Percentiles rank a stretch among this genome's conserved stretches.
These are phyloP conservation scores for Petrocephalus microphthalmus DNA, from an alignment of 2,113 vertebrate genomes.

Conservation along the genomic window DNA sequence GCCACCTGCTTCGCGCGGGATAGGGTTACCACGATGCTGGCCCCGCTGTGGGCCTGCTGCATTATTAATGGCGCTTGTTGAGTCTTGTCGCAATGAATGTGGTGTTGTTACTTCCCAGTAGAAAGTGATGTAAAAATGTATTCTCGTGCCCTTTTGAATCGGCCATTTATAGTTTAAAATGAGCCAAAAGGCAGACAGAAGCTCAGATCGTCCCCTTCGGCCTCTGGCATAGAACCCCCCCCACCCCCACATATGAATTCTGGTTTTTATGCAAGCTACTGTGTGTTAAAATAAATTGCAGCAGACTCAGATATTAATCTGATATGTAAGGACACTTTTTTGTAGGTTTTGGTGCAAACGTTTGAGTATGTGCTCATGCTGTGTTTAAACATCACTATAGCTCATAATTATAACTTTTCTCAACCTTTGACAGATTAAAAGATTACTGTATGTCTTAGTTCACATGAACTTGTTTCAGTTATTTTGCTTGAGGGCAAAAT, in stretches of 20 bases:
- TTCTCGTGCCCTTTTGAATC: not conserved
- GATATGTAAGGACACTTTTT: not conserved
- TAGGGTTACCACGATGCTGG: not conserved
- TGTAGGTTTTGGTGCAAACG: not conserved
- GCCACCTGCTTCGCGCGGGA: not conserved
- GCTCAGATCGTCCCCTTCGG: not conserved
- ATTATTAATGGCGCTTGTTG: not conserved
- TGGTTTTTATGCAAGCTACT: not conserved
- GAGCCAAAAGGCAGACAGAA: not conserved
- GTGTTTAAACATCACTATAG: not conserved
- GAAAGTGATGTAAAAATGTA: not conserved
- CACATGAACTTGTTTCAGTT: not conserved
- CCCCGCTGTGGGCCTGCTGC: not conserved
- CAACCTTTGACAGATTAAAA: not conserved
- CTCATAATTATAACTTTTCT: not conserved
- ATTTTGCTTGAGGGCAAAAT: not conserved
- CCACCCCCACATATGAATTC: not conserved
- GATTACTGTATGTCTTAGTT: not conserved
- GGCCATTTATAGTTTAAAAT: not conserved
- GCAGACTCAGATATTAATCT: not conserved
- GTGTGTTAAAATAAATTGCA: not conserved
- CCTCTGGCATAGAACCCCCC: not conserved
- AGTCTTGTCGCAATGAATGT: not conserved
- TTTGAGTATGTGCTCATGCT: not conserved
- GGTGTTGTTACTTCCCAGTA: not conserved